Evolutionary conservation across 2,888 invertebrate genomes (phyloP), one percentile per base, ranked within the genome.

Genomic region (Allolobophora icterica): DNA sequence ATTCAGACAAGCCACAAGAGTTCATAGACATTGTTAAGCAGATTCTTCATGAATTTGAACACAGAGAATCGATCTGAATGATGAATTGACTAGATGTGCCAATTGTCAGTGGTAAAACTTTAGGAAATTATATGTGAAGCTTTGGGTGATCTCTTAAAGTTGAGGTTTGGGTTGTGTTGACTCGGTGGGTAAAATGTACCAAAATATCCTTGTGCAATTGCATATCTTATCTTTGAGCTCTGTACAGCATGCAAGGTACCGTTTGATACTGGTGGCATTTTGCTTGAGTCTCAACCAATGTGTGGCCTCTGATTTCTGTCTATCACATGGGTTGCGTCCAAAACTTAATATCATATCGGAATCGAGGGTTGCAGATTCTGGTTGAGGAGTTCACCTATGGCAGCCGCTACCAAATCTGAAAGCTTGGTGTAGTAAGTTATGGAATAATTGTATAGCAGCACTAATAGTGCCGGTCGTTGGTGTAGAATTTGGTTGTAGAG

Each of bases 1-100:
- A 99, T 95, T 97, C 97, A 93, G 98, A 99, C 92, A 97, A 98
- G 94, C 98, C 99, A 1, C 95, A 96, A 17, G 97, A 97, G 93
- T 98, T 98, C 89, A 87, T 91, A 40, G 89, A 90, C 30, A 90
- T 91, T 15, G 92, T 92, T 24, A 84, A 45, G 21, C n/a, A 91
- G 30, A 92, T 92, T 71, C 34, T 92, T 21, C 71, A 71, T n/a
- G n/a, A 71, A n/a, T 71, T 71, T 71, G 71, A 71, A 17, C 8
- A 71, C 1, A 71, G 24, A 1, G 71, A 71, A n/a, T 71, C n/a
- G 30, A 71, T 71, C 71, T 71, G 71, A 71, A 71, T 71, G 8
- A 71, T 71, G 4, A 71, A 71, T 71, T n/a, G n/a, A n/a, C 11
- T 52, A 52, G 13, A 71, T 11, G n/a, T 71, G n/a, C 71, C 6